A percentile compares a stretch with the other conserved stretches of the same genome.
These are phyloP conservation scores for Batillaria attramentaria DNA, from an alignment of 1,140 invertebrate genomes.

Conservation along the genomic window DNA sequence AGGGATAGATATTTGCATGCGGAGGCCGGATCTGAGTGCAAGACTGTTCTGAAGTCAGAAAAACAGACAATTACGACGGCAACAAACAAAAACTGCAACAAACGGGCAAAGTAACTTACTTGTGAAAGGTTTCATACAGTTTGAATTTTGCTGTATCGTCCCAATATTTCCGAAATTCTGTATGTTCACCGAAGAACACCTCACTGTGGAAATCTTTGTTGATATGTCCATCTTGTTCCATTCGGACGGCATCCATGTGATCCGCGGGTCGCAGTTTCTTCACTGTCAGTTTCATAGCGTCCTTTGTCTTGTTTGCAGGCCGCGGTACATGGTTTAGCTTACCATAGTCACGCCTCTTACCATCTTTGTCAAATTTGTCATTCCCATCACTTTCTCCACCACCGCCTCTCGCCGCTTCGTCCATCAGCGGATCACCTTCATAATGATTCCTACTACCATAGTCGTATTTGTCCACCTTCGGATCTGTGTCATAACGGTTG, in stretches of 20 bases:
- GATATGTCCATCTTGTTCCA: slow-evolving; percentile 71
- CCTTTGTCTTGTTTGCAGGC: slow-evolving; percentile 24
- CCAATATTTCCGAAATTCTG: slow-evolving; percentile 62
- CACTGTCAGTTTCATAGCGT: slow-evolving; percentile 36
- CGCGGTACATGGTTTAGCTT: no score
- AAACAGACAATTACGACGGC: background rate
- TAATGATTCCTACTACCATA: no score
- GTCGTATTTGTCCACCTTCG: no score
- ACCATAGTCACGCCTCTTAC: no score
- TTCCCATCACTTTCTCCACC: background rate
- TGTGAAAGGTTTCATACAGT: slow-evolving; percentile 64
- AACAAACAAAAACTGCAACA: no score
- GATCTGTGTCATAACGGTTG: no score
- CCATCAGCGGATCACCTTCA: background rate
- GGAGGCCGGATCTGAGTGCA: no score
- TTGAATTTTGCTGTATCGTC: slow-evolving; percentile 55
- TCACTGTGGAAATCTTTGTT: slow-evolving; percentile 70
- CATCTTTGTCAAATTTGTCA: background rate
- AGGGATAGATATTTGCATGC: no score
- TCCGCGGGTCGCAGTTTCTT: slow-evolving; percentile 65
- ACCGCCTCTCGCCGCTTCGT: no score
- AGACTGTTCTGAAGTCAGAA: no score
- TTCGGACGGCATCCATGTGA: slow-evolving; percentile 67
- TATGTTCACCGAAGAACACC: slow-evolving; percentile 67
- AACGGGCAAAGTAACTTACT: slow-evolving; percentile 47